These are phyloP conservation scores for Aotus griseimembra DNA, from an alignment of 2,797 vertebrate species.

Conservation along the genomic window DNA sequence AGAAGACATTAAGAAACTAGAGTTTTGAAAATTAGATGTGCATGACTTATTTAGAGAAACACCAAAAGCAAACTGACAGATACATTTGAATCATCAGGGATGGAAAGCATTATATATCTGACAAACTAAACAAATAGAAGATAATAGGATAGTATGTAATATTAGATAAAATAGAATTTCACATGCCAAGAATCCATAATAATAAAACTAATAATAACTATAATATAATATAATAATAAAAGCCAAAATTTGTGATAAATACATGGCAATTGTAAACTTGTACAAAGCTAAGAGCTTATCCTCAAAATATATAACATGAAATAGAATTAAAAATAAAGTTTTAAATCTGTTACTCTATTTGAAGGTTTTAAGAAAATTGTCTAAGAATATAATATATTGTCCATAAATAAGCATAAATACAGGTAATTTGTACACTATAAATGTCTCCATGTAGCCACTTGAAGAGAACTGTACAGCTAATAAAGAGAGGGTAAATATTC, in stretches of 20 bases:
- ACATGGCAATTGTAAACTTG: not conserved
- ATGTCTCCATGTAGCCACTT: not conserved
- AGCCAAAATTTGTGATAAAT: conserved; percentile 19
- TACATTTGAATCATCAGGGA: not conserved
- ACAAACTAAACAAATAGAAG: conserved; percentile 32
- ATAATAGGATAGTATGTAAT: not conserved
- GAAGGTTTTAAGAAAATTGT: not conserved
- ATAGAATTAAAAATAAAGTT: not conserved
- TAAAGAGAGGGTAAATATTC: not conserved
- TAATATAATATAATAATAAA: not conserved
- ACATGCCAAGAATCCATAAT: not conserved
- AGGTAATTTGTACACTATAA: not conserved
- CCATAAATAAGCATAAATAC: not conserved
- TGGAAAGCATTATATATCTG: conserved; percentile 13
- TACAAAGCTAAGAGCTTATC: not conserved
- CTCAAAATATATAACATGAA: not conserved
- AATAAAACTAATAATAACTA: not conserved
- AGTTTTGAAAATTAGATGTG: not conserved
- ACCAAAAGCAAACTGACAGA: not conserved
- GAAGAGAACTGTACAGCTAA: not conserved
- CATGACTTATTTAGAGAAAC: not conserved
- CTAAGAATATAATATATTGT: not conserved
- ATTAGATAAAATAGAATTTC: conserved; percentile 27
- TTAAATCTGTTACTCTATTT: not conserved
- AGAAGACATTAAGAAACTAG: not conserved